A percentile compares a stretch with the other conserved stretches of the same genome.
phyloP scores from a whole-genome alignment of 2,888 invertebrate species.

The Platypus cylindrus region DNA sequence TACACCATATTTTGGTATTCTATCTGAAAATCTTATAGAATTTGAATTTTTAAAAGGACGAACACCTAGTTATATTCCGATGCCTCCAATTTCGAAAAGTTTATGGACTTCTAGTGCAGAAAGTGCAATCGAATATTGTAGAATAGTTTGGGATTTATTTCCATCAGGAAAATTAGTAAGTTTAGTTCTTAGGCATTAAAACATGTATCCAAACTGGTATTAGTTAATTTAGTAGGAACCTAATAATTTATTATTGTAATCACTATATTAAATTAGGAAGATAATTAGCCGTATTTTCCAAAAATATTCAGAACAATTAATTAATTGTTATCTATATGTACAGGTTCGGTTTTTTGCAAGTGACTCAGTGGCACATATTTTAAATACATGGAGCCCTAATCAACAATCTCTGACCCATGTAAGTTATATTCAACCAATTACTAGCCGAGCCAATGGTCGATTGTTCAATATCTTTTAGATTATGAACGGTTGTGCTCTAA shows the following conservation, averaged over 20 bases:
- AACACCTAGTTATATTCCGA: constrained; percentile 56
- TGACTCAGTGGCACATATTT: constrained; percentile 69
- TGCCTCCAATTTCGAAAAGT: constrained; percentile 80
- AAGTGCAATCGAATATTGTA: constrained; percentile 88
- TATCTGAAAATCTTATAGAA: constrained; percentile 69
- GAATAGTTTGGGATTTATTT: constrained; percentile 96
- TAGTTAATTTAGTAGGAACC: no score
- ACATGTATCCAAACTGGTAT: no score
- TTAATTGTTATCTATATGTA: no score
- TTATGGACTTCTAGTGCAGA: constrained; percentile 96
- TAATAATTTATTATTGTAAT: no score
- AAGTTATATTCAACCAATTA: constrained; percentile 28
- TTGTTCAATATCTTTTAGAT: constrained; percentile 43
- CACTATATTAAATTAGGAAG: no score
- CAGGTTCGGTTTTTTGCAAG: constrained; percentile 78
- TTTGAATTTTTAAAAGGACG: constrained; percentile 66
- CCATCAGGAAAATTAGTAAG: constrained; percentile 74
- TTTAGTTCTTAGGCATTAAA: no score
- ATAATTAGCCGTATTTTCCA: no score
- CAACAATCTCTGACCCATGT: constrained; percentile 84
- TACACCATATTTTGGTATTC: constrained; percentile 80
- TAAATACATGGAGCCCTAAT: constrained; percentile 71
- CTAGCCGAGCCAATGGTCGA: constrained; percentile 1
- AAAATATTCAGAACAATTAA: no score
- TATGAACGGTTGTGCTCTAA: constrained; percentile 68